Evolutionary conservation across 2,888 invertebrate genomes (phyloP).

Genomic region (Cantharis flavilabris): DNA sequence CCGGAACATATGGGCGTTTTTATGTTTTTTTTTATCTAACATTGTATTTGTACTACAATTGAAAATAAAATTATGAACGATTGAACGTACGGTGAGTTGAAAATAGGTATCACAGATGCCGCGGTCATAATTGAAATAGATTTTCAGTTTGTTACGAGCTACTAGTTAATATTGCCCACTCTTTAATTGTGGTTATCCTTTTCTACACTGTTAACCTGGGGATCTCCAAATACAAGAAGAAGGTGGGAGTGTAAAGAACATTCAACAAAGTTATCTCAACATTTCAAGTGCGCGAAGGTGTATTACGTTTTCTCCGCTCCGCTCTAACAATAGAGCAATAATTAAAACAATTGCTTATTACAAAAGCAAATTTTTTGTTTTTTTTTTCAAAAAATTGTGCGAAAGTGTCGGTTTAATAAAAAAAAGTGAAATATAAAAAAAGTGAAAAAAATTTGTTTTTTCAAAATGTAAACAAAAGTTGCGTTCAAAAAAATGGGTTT

Average conservation of each 20-base stretch:
- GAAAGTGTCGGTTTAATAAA: neutral
- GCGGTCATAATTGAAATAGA: neutral
- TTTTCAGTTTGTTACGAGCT: neutral
- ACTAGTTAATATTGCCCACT: conserved; percentile 7
- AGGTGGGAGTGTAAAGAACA: conserved; percentile 24
- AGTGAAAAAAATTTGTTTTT: neutral
- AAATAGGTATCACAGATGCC: neutral
- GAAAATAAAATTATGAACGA: neutral
- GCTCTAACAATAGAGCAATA: conserved; percentile 14
- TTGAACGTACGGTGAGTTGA: neutral
- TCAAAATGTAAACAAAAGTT: conserved; percentile 7
- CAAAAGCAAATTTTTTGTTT: neutral
- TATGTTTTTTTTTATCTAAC: neutral
- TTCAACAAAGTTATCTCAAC: conserved; percentile 24
- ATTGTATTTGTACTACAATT: neutral
- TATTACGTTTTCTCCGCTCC: conserved; percentile 14
- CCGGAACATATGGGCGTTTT: neutral
- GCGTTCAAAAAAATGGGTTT: conserved; percentile 71
- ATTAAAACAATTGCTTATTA: conserved; percentile 19
- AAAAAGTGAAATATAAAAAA: neutral
- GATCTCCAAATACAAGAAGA: conserved; percentile 18
- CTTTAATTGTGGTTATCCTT: conserved; percentile 13
- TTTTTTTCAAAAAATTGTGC: neutral
- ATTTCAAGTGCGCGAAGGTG: conserved; percentile 21
- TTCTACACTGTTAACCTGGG: conserved; percentile 20